A percentile compares a stretch with the other conserved stretches of the same genome.
Evolutionary conservation across 2,113 vertebrate genomes (phyloP).

Genomic region (Ceratotherium simum): DNA sequence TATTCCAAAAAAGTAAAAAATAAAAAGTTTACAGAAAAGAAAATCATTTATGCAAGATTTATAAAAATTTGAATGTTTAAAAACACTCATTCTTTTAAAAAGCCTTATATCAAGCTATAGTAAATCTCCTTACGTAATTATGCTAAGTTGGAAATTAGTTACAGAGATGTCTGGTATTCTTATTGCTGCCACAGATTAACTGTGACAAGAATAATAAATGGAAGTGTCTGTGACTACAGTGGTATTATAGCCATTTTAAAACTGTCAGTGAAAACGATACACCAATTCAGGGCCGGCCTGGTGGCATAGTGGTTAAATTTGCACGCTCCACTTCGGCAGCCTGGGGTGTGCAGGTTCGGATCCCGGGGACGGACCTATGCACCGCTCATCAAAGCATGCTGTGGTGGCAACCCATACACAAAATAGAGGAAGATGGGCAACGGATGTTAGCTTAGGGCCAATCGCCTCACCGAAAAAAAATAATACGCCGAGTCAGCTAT

Average conservation of each 20-base stretch:
- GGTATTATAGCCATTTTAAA: not conserved
- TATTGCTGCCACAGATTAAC: not conserved
- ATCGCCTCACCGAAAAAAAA: not conserved
- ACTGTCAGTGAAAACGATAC: not conserved
- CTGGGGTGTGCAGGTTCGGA: no score
- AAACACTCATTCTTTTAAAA: constrained; percentile 6
- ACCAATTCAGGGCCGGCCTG: no score
- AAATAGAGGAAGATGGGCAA: no score
- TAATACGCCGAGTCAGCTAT: not conserved
- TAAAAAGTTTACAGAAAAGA: not conserved
- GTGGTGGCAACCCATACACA: no score
- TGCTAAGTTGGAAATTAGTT: not conserved
- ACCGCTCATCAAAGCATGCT: no score
- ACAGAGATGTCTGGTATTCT: not conserved
- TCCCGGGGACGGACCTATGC: no score
- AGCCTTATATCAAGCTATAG: not conserved
- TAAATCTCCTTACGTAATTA: not conserved
- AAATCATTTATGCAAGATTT: not conserved
- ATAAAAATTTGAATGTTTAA: not conserved
- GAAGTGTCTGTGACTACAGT: not conserved
- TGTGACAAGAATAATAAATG: not conserved
- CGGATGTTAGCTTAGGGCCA: no score
- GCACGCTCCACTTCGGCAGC: no score
- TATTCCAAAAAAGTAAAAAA: no score
- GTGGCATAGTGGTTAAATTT: no score